phyloP scores from a whole-genome alignment of 1,140 invertebrate genomes.

The Caenorhabditis remanei region DNA sequence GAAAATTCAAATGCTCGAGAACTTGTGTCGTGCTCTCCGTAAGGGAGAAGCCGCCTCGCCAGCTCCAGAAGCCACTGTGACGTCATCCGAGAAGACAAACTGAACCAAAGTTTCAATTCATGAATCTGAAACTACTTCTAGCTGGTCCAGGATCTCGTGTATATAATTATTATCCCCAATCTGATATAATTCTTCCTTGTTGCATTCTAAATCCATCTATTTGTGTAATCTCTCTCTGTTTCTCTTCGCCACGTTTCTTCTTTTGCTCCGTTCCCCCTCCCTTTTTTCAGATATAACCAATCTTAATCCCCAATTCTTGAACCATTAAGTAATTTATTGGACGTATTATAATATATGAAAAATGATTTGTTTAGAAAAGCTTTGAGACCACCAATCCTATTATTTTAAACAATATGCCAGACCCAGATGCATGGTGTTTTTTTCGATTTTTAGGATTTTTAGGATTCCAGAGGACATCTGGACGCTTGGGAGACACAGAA shows the following conservation, averaged over 20 bases:
- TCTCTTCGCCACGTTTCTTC: neutral
- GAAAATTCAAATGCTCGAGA: conserved; percentile 56
- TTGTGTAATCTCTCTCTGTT: neutral
- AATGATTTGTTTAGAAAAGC: too few relatives aligned
- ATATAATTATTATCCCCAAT: neutral
- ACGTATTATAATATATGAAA: too few relatives aligned
- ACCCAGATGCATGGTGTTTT: too few relatives aligned
- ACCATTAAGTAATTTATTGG: too few relatives aligned
- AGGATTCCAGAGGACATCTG: too few relatives aligned
- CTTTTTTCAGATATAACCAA: too few relatives aligned
- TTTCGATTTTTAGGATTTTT: too few relatives aligned
- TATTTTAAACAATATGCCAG: too few relatives aligned
- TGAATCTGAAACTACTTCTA: neutral
- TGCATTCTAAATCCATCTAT: neutral
- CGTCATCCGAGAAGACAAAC: neutral
- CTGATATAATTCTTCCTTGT: neutral
- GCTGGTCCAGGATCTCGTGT: conserved; percentile 40
- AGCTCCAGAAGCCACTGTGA: too few relatives aligned
- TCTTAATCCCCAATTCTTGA: too few relatives aligned
- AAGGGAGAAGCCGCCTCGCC: neutral
- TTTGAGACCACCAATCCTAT: too few relatives aligned
- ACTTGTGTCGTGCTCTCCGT: conserved; percentile 65
- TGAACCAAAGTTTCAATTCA: neutral
- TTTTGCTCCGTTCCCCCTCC: neutral
- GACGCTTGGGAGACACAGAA: too few relatives aligned